Conservation (phyloP, 1,140 invertebrate genomes). For the Trachelipus rathkii region DNA sequence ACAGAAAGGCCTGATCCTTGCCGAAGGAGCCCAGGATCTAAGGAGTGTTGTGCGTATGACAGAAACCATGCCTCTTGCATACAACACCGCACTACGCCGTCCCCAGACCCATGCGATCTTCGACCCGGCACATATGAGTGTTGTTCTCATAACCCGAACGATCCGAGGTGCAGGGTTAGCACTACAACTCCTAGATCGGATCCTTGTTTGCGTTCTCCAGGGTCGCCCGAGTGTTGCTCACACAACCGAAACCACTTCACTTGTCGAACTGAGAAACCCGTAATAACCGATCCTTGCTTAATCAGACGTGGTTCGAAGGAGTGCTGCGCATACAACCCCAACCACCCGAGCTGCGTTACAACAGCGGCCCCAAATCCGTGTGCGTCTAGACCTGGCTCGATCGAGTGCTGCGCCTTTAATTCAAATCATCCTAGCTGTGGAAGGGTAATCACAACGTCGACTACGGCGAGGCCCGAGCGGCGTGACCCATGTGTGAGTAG, state of each 20-base stretch:
- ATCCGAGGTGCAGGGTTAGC: constrained; percentile 16
- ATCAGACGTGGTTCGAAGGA: background rate
- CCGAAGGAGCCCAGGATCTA: constrained; percentile 25
- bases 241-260: constrained; percentile 8
- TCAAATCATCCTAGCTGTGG: constrained; percentile 26
- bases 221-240: constrained; percentile 18
- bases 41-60: constrained; percentile 24
- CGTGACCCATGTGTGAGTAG: background rate
- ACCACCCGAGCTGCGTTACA: constrained; percentile 21
- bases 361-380: constrained; percentile 24
- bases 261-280: constrained; percentile 12
- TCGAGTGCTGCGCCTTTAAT: constrained; percentile 22
- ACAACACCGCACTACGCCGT: constrained; percentile 17
- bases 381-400: constrained; percentile 1
- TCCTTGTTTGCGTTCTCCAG: constrained; percentile 20
- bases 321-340: constrained; percentile 32
- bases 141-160: constrained; percentile 10
- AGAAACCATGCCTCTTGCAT: constrained; percentile 2
- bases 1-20: constrained; percentile 22
- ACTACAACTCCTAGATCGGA: constrained; percentile 10
- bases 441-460: constrained; percentile 13
- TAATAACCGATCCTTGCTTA: constrained; percentile 12
- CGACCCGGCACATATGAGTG: constrained; percentile 21
- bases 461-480: background rate
- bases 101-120: constrained; percentile 15